Conservation (phyloP, 2,797 vertebrate species). For the Aldrovandia affinis region DNA sequence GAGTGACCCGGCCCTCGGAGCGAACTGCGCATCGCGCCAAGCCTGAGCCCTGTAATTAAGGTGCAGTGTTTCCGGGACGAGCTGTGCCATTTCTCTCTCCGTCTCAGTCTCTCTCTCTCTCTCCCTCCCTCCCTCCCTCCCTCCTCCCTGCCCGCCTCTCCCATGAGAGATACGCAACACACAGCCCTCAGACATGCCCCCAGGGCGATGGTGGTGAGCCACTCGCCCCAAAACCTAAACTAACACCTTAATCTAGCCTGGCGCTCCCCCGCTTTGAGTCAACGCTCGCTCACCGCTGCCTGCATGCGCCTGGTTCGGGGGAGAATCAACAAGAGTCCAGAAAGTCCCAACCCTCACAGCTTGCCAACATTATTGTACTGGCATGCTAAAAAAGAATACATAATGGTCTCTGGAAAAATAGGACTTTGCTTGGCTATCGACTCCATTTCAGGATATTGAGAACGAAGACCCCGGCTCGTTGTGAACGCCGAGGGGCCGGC, state of each 20-base stretch:
- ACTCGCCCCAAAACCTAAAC: slow-evolving; percentile 29
- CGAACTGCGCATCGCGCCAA: background rate
- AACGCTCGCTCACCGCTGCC: background rate
- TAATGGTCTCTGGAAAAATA: background rate
- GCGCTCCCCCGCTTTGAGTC: slow-evolving; percentile 40
- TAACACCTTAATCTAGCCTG: slow-evolving; percentile 26
- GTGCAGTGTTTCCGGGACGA: slow-evolving; percentile 29
- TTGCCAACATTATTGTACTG: background rate
- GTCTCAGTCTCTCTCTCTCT: background rate
- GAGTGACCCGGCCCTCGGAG: background rate
- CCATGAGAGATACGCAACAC: slow-evolving; percentile 30
- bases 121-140: background rate
- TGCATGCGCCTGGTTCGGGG: background rate
- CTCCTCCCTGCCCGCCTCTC: slow-evolving; percentile 22
- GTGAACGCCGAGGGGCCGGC: slow-evolving; percentile 43
- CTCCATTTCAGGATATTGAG: slow-evolving; percentile 38
- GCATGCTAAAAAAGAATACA: background rate
- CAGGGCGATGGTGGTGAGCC: slow-evolving; percentile 1
- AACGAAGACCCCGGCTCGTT: slow-evolving; percentile 38
- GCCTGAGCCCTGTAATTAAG: slow-evolving; percentile 27
- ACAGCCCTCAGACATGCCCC: slow-evolving; percentile 7
- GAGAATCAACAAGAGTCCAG: background rate
- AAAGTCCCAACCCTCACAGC: background rate
- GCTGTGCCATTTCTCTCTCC: background rate
- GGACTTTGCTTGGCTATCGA: slow-evolving; percentile 9